Percentiles rank a stretch among this genome's conserved stretches.
These are phyloP conservation scores for Hipparchia semele DNA, from an alignment of 2,888 invertebrate genomes.

Conservation along the genomic window DNA sequence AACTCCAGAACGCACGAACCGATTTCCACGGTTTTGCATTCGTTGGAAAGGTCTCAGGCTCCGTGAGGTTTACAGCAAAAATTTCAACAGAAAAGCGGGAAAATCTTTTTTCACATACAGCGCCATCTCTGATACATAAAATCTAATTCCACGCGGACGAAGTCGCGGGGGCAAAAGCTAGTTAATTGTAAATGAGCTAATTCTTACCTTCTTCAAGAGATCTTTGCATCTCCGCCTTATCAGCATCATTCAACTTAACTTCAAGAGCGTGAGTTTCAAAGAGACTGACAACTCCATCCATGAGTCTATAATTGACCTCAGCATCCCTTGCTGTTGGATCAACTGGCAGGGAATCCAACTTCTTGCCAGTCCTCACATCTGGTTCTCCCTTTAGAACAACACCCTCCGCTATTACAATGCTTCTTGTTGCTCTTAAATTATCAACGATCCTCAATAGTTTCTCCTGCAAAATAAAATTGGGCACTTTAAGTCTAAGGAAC, in stretches of 20 bases:
- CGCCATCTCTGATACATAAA: no score
- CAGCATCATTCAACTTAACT: slow-evolving; percentile 89
- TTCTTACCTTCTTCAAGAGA: slow-evolving; percentile 91
- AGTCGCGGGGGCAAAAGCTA: no score
- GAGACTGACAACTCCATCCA: slow-evolving; percentile 89
- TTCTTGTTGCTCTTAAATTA: slow-evolving; percentile 67
- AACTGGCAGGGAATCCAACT: slow-evolving; percentile 86
- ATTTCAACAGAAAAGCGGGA: no score
- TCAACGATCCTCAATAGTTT: slow-evolving; percentile 88
- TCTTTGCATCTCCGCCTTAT: slow-evolving; percentile 88
- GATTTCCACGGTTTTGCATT: no score
- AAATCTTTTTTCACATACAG: no score
- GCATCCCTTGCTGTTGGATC: slow-evolving; percentile 88
- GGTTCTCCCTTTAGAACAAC: slow-evolving; percentile 83
- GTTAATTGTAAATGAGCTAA: neutral
- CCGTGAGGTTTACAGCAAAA: no score
- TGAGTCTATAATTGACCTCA: slow-evolving; percentile 87
- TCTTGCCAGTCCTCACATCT: slow-evolving; percentile 76
- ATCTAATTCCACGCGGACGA: no score
- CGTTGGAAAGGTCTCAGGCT: no score
- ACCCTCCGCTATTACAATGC: slow-evolving; percentile 85
- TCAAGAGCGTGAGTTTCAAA: slow-evolving; percentile 91
- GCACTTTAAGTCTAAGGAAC: neutral
- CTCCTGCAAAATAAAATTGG: slow-evolving; percentile 79
- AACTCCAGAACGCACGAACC: no score